Conservation (phyloP, 1,140 invertebrate species). For the Homalodisca vitripennis region DNA sequence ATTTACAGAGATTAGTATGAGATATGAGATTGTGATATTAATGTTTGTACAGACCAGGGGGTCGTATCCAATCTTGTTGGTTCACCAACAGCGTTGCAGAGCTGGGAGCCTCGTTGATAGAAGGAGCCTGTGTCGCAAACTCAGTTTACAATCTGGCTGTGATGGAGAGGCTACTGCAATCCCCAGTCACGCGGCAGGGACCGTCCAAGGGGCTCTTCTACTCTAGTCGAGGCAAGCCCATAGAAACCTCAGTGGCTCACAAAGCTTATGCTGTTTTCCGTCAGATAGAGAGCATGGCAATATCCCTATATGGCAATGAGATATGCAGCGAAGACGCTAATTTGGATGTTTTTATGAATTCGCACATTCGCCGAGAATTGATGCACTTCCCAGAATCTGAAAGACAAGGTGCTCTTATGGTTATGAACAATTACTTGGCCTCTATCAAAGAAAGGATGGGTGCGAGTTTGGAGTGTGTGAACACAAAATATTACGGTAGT, state of each 20-base stretch:
- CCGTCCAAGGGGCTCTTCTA: slow-evolving; percentile 43
- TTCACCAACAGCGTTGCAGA: slow-evolving; percentile 68
- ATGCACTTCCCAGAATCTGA: slow-evolving; percentile 65
- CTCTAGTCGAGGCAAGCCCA: slow-evolving; percentile 30
- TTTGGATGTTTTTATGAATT: slow-evolving; percentile 60
- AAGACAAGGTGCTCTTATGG: slow-evolving; percentile 58
- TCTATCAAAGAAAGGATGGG: slow-evolving; percentile 57
- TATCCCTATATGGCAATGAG: slow-evolving; percentile 47
- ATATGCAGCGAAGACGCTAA: slow-evolving; percentile 58
- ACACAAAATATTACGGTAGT: slow-evolving; percentile 29
- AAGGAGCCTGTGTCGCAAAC: slow-evolving; percentile 62
- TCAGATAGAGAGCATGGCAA: slow-evolving; percentile 18
- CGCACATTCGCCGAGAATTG: slow-evolving; percentile 64
- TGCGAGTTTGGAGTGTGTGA: slow-evolving; percentile 60
- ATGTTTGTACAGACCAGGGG: slow-evolving; percentile 57
- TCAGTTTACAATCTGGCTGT: slow-evolving; percentile 63
- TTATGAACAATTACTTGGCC: slow-evolving; percentile 64
- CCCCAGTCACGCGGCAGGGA: slow-evolving; percentile 51
- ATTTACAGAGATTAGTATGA: too few relatives aligned
- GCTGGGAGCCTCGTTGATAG: slow-evolving; percentile 67
- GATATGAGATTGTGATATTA: too few relatives aligned
- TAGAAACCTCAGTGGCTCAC: slow-evolving; percentile 8
- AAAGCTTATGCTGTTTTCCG: slow-evolving; percentile 22
- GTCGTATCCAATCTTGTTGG: slow-evolving; percentile 71
- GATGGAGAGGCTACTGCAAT: slow-evolving; percentile 59